A percentile compares a stretch with the other conserved stretches of the same genome.
Conservation (phyloP, 92 coral and sea anemone genomes). For the Paragorgia papillata region DNA sequence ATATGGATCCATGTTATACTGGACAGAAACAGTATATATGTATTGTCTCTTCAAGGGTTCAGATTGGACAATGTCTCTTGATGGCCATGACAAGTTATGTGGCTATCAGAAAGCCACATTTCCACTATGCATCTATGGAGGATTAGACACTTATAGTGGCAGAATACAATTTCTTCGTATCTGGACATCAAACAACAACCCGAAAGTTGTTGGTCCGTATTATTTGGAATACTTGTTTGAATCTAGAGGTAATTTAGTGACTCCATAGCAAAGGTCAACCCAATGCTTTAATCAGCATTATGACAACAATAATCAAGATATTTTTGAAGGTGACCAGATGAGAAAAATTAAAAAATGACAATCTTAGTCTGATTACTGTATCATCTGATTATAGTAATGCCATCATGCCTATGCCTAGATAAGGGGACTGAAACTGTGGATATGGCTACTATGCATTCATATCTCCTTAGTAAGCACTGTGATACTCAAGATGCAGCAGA, state of each 20-base stretch:
- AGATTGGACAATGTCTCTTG: slow-evolving; percentile 54
- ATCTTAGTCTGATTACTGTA: no score
- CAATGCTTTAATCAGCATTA: no score
- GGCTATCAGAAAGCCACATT: slow-evolving; percentile 66
- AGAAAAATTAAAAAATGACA: no score
- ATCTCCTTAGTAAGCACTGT: slow-evolving; percentile 45
- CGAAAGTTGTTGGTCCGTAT: slow-evolving; percentile 55
- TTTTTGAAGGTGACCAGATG: no score
- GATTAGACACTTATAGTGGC: slow-evolving; percentile 63
- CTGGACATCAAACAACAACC: slow-evolving; percentile 67
- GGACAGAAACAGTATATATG: no score
- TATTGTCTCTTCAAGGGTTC: no score
- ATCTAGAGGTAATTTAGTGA: slow-evolving; percentile 51
- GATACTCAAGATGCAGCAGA: slow-evolving; percentile 58
- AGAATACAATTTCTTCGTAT: slow-evolving; percentile 50
- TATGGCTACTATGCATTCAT: slow-evolving; percentile 70
- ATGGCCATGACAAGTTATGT: slow-evolving; percentile 61
- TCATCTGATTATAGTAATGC: no score
- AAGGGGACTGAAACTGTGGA: slow-evolving; percentile 68
- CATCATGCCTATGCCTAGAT: slow-evolving; percentile 52
- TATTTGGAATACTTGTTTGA: slow-evolving; percentile 55
- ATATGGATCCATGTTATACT: no score
- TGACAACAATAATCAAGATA: no score
- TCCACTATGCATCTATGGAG: slow-evolving; percentile 64
- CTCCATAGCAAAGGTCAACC: no score